Evolutionary conservation across 2,113 vertebrate genomes (phyloP), one percentile per base, ranked within the genome.

Genomic region (Hiodon alosoides): DNA sequence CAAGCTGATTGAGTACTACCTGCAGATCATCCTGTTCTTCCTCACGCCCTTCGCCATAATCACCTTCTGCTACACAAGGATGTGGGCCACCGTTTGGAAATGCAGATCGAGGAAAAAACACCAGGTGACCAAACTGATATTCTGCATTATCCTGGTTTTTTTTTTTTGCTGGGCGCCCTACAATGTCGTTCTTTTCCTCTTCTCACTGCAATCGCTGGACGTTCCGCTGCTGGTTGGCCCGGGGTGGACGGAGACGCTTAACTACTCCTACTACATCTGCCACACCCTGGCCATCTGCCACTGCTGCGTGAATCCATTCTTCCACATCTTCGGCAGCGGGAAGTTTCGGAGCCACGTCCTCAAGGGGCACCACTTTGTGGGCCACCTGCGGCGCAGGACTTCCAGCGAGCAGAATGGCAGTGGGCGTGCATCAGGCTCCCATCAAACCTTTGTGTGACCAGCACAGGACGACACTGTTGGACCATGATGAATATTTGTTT

Each of bases 101-200:
- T 76, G 85, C 8, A 85, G 83, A 2, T 85, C 80, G 2, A 77
- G 79, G 58, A 84, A 77, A 81, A 89, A 88, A 53, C 13, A 78
- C 62, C 86, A 77, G 60, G 86, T 83, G 0, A 62, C 86, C 2
- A 84, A 84, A 2, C 77, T 89, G 65, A 90, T 90, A 51, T 85
- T 88, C 8, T 13, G 60, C 65, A 86, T 88, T 67, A 82, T 86
- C 51, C 4, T 86, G 7, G 79, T 81, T 47, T 91, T 89, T 67
- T 90, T 91, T 53, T 67, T 91, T 71, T 90, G 90, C 58, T 92
- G 87, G 90, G 83, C 86, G 0, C 90, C 89, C 0, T 90, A 87
- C 59, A 91, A 87, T 14, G 61, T 90, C 46, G 7, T 81, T 10
- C 0, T 89, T 3, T 59, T 90, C 10, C n/a, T 89, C 2, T 11